Evolutionary conservation across 2,888 invertebrate species (phyloP), one percentile per base, ranked within the genome.

Genomic region (Bombylius major): DNA sequence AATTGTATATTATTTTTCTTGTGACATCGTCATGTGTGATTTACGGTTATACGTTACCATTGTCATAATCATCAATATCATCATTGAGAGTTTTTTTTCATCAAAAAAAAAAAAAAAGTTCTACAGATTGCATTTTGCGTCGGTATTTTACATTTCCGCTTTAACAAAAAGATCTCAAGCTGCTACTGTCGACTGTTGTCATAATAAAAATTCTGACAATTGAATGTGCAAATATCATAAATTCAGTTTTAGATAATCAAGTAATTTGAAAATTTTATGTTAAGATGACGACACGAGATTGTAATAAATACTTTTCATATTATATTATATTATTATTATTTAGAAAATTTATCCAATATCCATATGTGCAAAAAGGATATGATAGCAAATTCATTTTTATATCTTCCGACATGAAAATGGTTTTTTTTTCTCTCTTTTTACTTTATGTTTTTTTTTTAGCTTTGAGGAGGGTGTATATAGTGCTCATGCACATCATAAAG

Each of bases 191-290:
- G 23, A 23, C 23, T 23, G 23, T 23, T 23, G 23, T 23, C 23
- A 23, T 23, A 42, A 42, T 42, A 42, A 42, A n/a, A 42, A 42
- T 42, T 11, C 39, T 42, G 39, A 42, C 39, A 42, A 42, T 42
- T 42, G 39, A 11, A 11, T 11, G 39, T 42, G 39, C 8, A 42
- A 11, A 42, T 52, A 51, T 56, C 56, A 44, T 56, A 56, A 52
- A 56, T 56, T 34, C 33, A 42, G 12, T n/a, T 51, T 48, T 44
- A 51, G 56, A 56, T 56, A 56, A 56, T 56, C 56, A 56, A 56
- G 56, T 56, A 56, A 56, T 56, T 52, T 56, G 52, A 44, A 51
- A 51, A 44, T 23, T 23, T 23, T 32, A 42, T 13, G 14, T 11
- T 31, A 47, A 44, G 36, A 47, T 34, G 47, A 11, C 42, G 31